Conservation (phyloP, 2,888 invertebrate genomes). For the Yponomeuta plumbellus region DNA sequence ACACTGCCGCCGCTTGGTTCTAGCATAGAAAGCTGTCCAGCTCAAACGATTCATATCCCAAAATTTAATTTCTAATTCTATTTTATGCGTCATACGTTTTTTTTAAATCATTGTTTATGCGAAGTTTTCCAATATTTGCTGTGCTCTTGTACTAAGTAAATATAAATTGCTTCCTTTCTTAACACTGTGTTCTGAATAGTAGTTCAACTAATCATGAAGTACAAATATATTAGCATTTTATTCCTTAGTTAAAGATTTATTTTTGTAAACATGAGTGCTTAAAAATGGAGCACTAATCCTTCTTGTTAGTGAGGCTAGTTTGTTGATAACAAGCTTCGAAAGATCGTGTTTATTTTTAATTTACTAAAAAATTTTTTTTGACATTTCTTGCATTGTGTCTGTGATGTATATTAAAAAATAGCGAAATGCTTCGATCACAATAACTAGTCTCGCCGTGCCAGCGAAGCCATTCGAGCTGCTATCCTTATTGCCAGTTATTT, state of each 20-base stretch:
- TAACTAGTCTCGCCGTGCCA: not conserved
- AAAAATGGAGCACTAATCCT: not conserved
- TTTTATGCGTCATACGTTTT: too few species aligned
- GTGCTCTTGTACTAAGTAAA: not conserved
- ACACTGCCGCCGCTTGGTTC: too few species aligned
- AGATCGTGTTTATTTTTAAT: too few species aligned
- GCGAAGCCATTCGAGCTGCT: not conserved
- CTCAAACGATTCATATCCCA: too few species aligned
- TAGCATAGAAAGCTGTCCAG: too few species aligned
- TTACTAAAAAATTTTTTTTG: too few species aligned
- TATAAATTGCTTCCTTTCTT: not conserved
- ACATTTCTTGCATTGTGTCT: too few species aligned
- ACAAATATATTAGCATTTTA: not conserved
- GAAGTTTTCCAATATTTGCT: not conserved
- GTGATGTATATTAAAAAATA: too few species aligned
- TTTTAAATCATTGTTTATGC: too few species aligned
- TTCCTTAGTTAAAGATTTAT: not conserved
- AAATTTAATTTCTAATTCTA: too few species aligned
- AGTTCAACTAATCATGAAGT: not conserved
- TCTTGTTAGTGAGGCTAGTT: not conserved
- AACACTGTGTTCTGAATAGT: not conserved
- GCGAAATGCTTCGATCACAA: not conserved
- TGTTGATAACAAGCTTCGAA: not conserved
- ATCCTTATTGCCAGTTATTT: not conserved
- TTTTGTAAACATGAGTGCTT: not conserved